Percentiles rank a stretch among this genome's conserved stretches.
Evolutionary conservation across 2,888 invertebrate genomes (phyloP).

Genomic region (Gonocerus acuteangulatus): DNA sequence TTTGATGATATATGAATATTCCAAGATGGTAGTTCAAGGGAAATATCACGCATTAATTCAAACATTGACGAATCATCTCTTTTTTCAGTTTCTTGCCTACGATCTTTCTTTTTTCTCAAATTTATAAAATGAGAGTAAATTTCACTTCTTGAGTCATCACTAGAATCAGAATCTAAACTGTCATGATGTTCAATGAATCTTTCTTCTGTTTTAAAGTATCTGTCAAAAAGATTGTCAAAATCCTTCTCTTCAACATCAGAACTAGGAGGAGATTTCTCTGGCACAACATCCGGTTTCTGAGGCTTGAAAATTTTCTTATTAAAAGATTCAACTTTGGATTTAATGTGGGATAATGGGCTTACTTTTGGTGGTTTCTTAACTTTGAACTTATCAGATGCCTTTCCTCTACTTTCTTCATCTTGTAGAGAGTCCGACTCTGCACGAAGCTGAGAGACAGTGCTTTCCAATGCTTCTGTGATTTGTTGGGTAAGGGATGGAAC

Average conservation of each 20-base stretch:
- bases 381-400: slow-evolving; percentile 2
- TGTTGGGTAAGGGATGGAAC: neutral
- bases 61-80: slow-evolving; percentile 11
- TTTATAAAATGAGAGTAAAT: slow-evolving; percentile 22
- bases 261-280: neutral
- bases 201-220: slow-evolving; percentile 10
- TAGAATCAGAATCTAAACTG: slow-evolving; percentile 20
- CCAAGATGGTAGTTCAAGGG: slow-evolving; percentile 18
- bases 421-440: neutral
- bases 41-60: slow-evolving; percentile 20
- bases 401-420: slow-evolving; percentile 3
- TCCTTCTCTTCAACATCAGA: slow-evolving; percentile 3
- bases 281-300: neutral
- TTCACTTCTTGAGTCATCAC: slow-evolving; percentile 7
- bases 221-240: slow-evolving; percentile 5
- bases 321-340: neutral
- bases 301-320: neutral
- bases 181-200: slow-evolving; percentile 14
- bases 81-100: neutral
- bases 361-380: slow-evolving; percentile 3
- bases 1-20: slow-evolving; percentile 14
- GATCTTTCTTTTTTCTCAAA: slow-evolving; percentile 7
- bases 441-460: neutral
- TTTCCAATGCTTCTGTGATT: neutral
- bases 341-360: neutral